Conservation (phyloP, 1,140 invertebrate genomes). For the Adelges cooleyi region DNA sequence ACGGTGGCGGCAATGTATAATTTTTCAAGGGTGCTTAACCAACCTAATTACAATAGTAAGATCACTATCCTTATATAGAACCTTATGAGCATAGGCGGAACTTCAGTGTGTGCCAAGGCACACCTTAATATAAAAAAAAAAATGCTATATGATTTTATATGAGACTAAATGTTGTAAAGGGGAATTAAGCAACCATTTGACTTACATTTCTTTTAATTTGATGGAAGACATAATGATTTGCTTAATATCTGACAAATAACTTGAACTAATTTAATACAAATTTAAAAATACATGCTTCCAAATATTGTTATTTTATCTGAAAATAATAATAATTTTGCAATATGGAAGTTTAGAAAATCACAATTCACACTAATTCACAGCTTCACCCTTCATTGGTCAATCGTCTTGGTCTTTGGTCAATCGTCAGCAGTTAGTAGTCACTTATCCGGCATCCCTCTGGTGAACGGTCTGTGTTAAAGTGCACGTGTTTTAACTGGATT, state of each 20-base stretch:
- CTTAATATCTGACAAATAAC: background rate
- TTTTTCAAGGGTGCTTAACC: background rate
- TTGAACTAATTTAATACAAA: background rate
- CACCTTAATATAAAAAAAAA: background rate
- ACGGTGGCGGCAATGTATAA: background rate
- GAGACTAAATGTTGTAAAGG: background rate
- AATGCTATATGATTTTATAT: background rate
- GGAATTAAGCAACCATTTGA: background rate
- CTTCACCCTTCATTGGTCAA: background rate
- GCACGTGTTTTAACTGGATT: too few species aligned
- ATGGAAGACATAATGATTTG: background rate
- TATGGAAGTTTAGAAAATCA: too few species aligned
- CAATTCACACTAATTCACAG: background rate
- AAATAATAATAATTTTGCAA: background rate
- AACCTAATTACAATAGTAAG: background rate
- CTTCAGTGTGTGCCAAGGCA: background rate
- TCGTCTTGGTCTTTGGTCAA: too few species aligned
- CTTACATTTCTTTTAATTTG: slow-evolving; percentile 7
- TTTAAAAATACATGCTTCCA: background rate
- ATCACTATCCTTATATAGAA: background rate
- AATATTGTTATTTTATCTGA: background rate
- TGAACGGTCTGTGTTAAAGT: too few species aligned
- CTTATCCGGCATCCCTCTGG: too few species aligned
- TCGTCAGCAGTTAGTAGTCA: too few species aligned
- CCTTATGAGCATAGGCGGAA: too few species aligned